These are phyloP conservation scores for Tenthredo livida DNA, from an alignment of 2,888 invertebrate species.

Conservation along the genomic window DNA sequence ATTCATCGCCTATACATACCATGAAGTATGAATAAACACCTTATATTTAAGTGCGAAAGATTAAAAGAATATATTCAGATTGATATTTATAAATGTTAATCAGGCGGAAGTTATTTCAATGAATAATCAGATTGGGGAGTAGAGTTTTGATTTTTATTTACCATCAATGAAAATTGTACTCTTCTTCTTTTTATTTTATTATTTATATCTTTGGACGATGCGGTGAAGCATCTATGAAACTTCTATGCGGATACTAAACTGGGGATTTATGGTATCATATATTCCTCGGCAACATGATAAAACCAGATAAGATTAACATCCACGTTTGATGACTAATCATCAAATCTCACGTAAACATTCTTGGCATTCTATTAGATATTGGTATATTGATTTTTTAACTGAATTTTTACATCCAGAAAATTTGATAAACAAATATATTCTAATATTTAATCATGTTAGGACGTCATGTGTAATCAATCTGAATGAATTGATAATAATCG, in stretches of 20 bases:
- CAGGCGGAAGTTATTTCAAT: background rate
- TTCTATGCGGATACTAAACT: conserved; percentile 2
- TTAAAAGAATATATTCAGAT: background rate
- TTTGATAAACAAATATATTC: background rate
- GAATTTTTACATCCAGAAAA: background rate
- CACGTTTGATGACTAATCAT: conserved; percentile 26
- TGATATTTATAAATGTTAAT: background rate
- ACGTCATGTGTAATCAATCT: background rate
- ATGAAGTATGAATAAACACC: conserved; percentile 1
- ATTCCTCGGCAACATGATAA: conserved; percentile 64
- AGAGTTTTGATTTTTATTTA: background rate
- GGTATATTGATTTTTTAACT: background rate
- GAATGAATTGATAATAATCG: background rate
- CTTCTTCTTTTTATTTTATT: background rate
- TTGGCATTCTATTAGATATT: background rate
- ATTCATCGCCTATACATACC: conserved; percentile 36
- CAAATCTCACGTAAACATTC: background rate
- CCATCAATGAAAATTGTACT: background rate
- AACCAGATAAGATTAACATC: conserved; percentile 70
- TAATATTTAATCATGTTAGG: background rate
- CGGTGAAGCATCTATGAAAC: background rate
- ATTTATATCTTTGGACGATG: background rate
- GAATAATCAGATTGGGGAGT: background rate
- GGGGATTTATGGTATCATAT: conserved; percentile 21
- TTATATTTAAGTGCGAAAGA: background rate